These are phyloP conservation scores for Dromiciops gliroides DNA, from an alignment of 2,113 vertebrate species.

Conservation along the genomic window DNA sequence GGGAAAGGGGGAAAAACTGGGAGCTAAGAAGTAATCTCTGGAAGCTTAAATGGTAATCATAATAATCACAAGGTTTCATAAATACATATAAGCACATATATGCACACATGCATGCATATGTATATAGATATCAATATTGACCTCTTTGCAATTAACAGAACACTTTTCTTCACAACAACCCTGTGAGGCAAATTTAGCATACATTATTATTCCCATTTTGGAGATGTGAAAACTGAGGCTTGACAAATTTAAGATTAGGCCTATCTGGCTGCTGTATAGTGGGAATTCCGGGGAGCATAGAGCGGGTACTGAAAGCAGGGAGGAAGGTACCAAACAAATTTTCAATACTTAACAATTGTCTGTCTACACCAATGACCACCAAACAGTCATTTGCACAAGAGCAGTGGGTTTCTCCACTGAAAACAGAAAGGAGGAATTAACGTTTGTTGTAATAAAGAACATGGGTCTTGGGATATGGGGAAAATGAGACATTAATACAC, in stretches of 20 bases:
- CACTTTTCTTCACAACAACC: neutral
- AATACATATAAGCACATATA: neutral
- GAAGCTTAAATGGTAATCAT: neutral
- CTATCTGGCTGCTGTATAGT: neutral
- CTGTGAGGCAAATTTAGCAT: neutral
- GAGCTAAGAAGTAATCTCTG: neutral
- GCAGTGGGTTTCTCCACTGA: neutral
- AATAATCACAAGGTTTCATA: neutral
- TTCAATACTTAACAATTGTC: neutral
- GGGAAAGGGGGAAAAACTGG: neutral
- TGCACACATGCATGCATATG: neutral
- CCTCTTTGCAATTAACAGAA: neutral
- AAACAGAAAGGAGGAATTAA: neutral
- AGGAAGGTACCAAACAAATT: neutral
- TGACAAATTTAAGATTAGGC: neutral
- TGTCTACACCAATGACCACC: neutral
- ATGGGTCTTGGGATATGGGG: too few relatives aligned
- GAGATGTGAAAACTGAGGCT: neutral
- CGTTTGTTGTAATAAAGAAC: neutral
- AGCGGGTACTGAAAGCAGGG: neutral
- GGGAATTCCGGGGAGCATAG: fast-evolving
- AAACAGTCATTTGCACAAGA: neutral
- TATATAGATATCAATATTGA: too few relatives aligned
- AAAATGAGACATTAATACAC: too few relatives aligned
- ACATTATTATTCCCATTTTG: neutral